Percentiles rank a stretch among this genome's conserved stretches.
Conservation (phyloP, 2,797 vertebrate species). For the Rhinoraja longicauda region DNA sequence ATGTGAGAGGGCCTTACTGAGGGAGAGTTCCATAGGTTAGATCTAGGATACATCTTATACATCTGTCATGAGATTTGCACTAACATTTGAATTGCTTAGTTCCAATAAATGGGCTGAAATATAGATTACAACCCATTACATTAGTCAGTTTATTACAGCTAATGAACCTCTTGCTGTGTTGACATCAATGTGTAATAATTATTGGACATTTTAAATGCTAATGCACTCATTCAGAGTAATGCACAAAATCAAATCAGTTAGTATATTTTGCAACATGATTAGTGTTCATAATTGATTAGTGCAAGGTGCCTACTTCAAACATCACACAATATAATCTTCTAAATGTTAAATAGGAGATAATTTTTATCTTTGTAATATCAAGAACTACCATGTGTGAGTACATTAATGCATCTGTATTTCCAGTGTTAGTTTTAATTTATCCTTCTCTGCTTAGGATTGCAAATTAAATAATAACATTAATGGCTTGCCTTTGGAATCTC, state of each 20-base stretch:
- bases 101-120: background rate
- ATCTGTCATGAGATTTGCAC: background rate
- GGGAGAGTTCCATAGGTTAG: background rate
- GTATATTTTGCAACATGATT: constrained; percentile 15
- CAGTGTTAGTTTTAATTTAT: constrained; percentile 4
- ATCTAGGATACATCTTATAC: background rate
- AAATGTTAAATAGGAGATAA: background rate
- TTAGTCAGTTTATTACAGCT: background rate
- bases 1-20: background rate
- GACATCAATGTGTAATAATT: background rate
- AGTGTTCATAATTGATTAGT: constrained; percentile 30
- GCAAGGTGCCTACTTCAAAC: background rate
- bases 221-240: background rate
- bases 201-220: background rate
- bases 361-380: background rate
- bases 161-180: background rate
- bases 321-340: background rate
- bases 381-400: background rate
- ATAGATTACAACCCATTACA: background rate
- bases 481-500: too few species aligned
- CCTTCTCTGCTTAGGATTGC: background rate
- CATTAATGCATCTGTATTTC: background rate
- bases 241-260: background rate
- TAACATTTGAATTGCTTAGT: background rate
- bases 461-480: background rate